Conservation (phyloP, 2,888 invertebrate species). For the Ormyrus labotus region DNA sequence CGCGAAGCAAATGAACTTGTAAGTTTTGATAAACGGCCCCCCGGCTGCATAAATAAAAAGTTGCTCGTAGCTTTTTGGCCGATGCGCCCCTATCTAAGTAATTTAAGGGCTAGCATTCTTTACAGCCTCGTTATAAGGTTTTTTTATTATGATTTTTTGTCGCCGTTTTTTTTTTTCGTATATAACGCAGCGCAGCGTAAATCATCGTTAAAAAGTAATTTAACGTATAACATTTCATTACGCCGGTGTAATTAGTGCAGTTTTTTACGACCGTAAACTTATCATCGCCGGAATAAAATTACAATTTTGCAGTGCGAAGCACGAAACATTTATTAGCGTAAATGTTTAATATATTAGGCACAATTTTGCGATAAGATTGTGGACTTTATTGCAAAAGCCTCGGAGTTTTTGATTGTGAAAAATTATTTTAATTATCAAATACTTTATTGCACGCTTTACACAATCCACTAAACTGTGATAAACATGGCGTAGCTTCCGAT, state of each 20-base stretch:
- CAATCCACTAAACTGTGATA: too few relatives aligned
- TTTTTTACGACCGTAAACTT: conserved; percentile 51
- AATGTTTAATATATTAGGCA: neutral
- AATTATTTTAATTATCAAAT: too few relatives aligned
- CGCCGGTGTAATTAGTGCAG: conserved; percentile 49
- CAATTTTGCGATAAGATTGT: conserved; percentile 22
- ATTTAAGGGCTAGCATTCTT: conserved; percentile 37
- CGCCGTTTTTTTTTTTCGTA: neutral
- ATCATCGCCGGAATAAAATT: conserved; percentile 53
- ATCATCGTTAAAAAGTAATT: conserved; percentile 53
- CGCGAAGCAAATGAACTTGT: conserved; percentile 16
- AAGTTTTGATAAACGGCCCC: conserved; percentile 31
- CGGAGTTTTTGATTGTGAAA: neutral
- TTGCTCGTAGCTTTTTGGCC: neutral
- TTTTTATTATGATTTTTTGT: conserved; percentile 29
- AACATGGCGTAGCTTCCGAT: too few relatives aligned
- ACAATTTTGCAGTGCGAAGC: conserved; percentile 16
- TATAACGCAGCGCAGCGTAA: conserved; percentile 19
- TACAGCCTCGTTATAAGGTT: conserved; percentile 32
- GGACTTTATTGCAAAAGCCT: neutral
- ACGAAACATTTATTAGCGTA: conserved; percentile 39
- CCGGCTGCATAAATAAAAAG: conserved; percentile 10
- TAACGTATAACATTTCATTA: conserved; percentile 50
- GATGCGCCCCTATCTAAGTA: conserved; percentile 13
- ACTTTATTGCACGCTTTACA: too few relatives aligned